A percentile compares a stretch with the other conserved stretches of the same genome.
These are phyloP conservation scores for Bombus consobrinus DNA, from an alignment of 1,140 invertebrate species.

Conservation along the genomic window DNA sequence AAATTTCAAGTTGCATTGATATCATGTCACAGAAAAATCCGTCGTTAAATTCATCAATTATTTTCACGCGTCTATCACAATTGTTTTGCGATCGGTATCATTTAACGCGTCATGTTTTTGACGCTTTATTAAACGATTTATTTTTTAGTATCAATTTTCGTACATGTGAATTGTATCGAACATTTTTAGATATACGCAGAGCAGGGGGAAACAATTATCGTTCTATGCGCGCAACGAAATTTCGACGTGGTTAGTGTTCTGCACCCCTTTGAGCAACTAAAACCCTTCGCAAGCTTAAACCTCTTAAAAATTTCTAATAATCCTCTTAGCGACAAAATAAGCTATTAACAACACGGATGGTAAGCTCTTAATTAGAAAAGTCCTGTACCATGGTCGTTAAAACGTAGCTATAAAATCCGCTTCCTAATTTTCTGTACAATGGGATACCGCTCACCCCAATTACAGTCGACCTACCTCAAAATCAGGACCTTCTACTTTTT, in stretches of 20 bases:
- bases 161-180: background rate
- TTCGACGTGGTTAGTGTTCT: background rate
- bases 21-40: background rate
- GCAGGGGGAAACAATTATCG: background rate
- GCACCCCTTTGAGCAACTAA: no score
- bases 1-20: conserved; percentile 21
- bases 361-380: conserved; percentile 7
- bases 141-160: background rate
- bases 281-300: background rate
- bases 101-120: background rate
- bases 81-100: background rate
- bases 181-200: background rate
- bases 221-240: background rate
- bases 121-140: background rate
- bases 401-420: background rate
- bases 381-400: background rate
- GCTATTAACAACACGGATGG: background rate
- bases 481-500: background rate
- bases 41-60: background rate
- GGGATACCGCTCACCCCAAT: background rate
- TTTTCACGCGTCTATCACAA: background rate
- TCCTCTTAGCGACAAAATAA: conserved; percentile 5
- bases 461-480: conserved; percentile 5
- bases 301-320: background rate
- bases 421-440: background rate